These are phyloP conservation scores for Falcaria lacertinaria DNA, from an alignment of 2,888 invertebrate genomes.

Conservation along the genomic window DNA sequence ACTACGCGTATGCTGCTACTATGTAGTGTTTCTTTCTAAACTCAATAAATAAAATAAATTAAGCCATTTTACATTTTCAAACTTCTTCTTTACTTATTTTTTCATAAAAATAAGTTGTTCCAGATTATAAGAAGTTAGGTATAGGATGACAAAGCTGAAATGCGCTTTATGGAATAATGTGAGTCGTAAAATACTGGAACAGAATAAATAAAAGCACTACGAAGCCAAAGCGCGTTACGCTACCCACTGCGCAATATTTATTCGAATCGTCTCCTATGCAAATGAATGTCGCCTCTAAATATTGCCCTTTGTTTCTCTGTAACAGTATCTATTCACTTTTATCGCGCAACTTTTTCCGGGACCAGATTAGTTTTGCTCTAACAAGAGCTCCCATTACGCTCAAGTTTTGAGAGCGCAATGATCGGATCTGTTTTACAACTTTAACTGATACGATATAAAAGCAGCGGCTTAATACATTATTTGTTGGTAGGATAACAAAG, in stretches of 20 bases:
- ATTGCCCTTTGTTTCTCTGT: conserved; percentile 47
- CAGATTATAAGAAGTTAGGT: conserved; percentile 48
- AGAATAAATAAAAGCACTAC: too few relatives aligned
- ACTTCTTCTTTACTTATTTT: too few relatives aligned
- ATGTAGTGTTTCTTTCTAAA: too few relatives aligned
- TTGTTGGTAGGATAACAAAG: conserved; percentile 26
- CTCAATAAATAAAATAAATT: too few relatives aligned
- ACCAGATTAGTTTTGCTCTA: conserved; percentile 59
- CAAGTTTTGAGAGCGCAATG: conserved; percentile 39
- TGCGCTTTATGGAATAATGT: conserved; percentile 18
- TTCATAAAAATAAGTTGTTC: too few relatives aligned
- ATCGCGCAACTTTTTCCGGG: conserved; percentile 54
- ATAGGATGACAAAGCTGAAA: conserved; percentile 4
- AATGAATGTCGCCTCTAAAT: conserved; percentile 53
- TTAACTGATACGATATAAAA: conserved; percentile 27
- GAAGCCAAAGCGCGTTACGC: conserved; percentile 20
- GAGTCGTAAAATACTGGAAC: conserved; percentile 36
- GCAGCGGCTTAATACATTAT: conserved; percentile 30
- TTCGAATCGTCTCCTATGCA: conserved; percentile 49
- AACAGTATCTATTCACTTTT: conserved; percentile 48
- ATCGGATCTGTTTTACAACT: conserved; percentile 44
- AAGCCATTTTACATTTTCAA: too few relatives aligned
- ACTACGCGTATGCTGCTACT: too few relatives aligned
- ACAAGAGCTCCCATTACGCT: conserved; percentile 41
- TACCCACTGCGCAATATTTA: conserved; percentile 38